Evolutionary conservation across 2,113 vertebrate genomes (phyloP).

Genomic region (Gymnobelideus leadbeateri): DNA sequence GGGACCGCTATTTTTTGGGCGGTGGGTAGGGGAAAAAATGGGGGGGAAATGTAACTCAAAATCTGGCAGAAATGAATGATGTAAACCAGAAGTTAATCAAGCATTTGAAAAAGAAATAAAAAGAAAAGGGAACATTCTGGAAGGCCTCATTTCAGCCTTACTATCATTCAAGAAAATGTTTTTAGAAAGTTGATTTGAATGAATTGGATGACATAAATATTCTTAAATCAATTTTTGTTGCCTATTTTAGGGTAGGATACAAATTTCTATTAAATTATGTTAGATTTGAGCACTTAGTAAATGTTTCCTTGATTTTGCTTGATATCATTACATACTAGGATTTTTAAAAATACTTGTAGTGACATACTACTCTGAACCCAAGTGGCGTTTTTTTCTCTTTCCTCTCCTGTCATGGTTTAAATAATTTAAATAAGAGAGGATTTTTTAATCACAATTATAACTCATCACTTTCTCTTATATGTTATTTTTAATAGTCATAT

Average conservation of each 20-base stretch:
- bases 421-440: not conserved
- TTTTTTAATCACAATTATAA: slow-evolving; percentile 27
- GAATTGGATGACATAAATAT: slow-evolving; percentile 31
- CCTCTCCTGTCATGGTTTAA: not conserved
- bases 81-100: no score
- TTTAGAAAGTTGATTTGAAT: slow-evolving; percentile 13
- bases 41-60: no score
- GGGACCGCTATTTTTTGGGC: no score
- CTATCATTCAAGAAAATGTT: slow-evolving; percentile 25
- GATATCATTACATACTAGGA: not conserved
- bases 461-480: not conserved
- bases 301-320: slow-evolving; percentile 39
- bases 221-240: slow-evolving; percentile 20
- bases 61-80: no score
- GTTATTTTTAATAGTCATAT: not conserved
- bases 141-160: slow-evolving; percentile 29
- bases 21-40: no score
- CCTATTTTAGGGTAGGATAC: not conserved
- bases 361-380: not conserved
- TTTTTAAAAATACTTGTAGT: not conserved
- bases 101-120: no score
- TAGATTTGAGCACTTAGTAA: not conserved
- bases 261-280: slow-evolving; percentile 21
- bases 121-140: slow-evolving; percentile 14
- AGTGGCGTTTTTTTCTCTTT: not conserved